Base-by-base conservation (phyloP, 2,113 vertebrate genomes). In the Myocastor coypus region DNA sequence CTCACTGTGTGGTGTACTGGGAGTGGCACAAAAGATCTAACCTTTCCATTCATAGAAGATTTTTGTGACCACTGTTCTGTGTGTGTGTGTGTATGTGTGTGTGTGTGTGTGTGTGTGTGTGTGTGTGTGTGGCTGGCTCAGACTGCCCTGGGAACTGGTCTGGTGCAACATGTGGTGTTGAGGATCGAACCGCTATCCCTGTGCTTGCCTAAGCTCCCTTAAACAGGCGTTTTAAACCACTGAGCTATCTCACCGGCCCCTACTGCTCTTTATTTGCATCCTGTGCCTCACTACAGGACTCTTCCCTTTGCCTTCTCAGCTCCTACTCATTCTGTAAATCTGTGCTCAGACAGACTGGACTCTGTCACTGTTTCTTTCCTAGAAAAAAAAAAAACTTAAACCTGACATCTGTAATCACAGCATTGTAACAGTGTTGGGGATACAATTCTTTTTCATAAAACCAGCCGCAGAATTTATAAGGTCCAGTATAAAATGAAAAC, bases 191-290 rank as follows among this genome's bases (percentile, higher is more conserved):
- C 16, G 1, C 55, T 16, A 57, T 57, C 55, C 55, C 55, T 57
- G 55, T 16, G 16, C 55, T 19, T 57, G 55, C 55, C 55, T 19
- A 57, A 57, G 55, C 55, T 57, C 19, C 16, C 55, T 57, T 14
- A 57, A 57, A 16, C 55, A 57, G 16, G 55, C 8, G 46, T 8
- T 46, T 46, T 46, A 46, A 8, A 46, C 46, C 46, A 46, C 55
- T 57, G 55, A 57, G 55, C 55, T 57, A 57, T 57, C 55, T 19
- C 55, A 17, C 13, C 14, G 16, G 55, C 55, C 12, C 55, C 55
- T 14, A 3, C 55, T 4, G 7, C 7, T 78, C 42, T 57, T 55
- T 68, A 34, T 68, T 64, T 3, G 0, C 0, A 9, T 0, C 4
- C 42, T 12, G 9, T 40, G 40, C 8, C 80, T 17, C 20, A 16